Conservation (phyloP, 2,888 invertebrate genomes). For the Xestobium rufovillosum region DNA sequence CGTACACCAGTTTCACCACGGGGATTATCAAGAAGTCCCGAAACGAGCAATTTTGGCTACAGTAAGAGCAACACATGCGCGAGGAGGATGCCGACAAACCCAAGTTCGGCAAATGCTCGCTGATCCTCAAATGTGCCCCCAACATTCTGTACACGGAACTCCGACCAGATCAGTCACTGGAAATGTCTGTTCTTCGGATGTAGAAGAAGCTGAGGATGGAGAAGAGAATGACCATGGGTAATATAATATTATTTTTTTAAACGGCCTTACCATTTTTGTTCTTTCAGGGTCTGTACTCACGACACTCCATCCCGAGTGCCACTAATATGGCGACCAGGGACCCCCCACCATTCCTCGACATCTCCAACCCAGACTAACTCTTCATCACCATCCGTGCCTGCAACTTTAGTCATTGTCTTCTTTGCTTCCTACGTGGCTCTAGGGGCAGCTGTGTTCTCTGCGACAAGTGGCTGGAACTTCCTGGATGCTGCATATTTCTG, state of each 20-base stretch:
- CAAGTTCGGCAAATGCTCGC: slow-evolving; percentile 42
- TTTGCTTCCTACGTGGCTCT: slow-evolving; percentile 66
- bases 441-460: slow-evolving; percentile 69
- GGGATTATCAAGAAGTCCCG: slow-evolving; percentile 34
- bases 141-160: slow-evolving; percentile 33
- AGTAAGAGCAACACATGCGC: slow-evolving; percentile 36
- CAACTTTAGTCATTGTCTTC: slow-evolving; percentile 56
- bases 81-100: slow-evolving; percentile 38
- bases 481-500: slow-evolving; percentile 79
- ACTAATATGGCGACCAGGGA: slow-evolving; percentile 55
- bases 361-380: slow-evolving; percentile 37
- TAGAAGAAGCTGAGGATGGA: slow-evolving; percentile 53
- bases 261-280: slow-evolving; percentile 11
- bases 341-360: slow-evolving; percentile 42
- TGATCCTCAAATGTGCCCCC: slow-evolving; percentile 45
- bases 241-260: slow-evolving; percentile 38
- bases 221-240: slow-evolving; percentile 50
- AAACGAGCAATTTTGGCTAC: slow-evolving; percentile 40
- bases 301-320: slow-evolving; percentile 64
- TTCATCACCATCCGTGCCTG: slow-evolving; percentile 49
- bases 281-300: slow-evolving; percentile 53
- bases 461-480: slow-evolving; percentile 76
- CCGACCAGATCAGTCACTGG: slow-evolving; percentile 33
- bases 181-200: slow-evolving; percentile 39
- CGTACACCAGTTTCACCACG: slow-evolving; percentile 23